phyloP scores from a whole-genome alignment of 2,888 invertebrate genomes.

The Ormyrus pomaceus region DNA sequence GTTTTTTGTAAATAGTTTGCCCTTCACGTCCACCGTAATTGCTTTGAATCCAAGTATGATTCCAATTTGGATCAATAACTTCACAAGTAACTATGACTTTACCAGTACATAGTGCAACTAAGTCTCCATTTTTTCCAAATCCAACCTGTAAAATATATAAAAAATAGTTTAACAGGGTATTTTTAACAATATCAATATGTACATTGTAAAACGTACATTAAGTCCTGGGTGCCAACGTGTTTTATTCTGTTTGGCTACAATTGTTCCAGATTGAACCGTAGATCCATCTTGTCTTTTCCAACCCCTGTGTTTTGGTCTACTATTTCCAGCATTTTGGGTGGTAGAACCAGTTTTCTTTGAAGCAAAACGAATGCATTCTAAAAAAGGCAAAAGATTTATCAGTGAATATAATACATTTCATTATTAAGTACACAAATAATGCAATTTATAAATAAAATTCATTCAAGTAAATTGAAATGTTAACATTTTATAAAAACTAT shows the following conservation, averaged over 20 bases:
- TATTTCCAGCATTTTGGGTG: slow-evolving; percentile 83
- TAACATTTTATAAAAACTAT: not conserved
- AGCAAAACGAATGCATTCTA: slow-evolving; percentile 77
- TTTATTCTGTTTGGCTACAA: slow-evolving; percentile 83
- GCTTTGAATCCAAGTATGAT: slow-evolving; percentile 84
- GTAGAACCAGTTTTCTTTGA: slow-evolving; percentile 83
- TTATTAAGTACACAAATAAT: too few relatives aligned
- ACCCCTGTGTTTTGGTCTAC: slow-evolving; percentile 86
- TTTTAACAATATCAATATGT: slow-evolving; percentile 20
- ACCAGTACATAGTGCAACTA: slow-evolving; percentile 89
- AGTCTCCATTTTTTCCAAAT: slow-evolving; percentile 85
- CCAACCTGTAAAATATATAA: slow-evolving; percentile 82
- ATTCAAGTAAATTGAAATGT: not conserved
- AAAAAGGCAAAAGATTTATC: not conserved
- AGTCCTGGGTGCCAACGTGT: slow-evolving; percentile 88
- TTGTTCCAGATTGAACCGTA: slow-evolving; percentile 81
- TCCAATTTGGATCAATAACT: slow-evolving; percentile 86
- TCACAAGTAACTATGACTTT: slow-evolving; percentile 90
- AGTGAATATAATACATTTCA: too few relatives aligned
- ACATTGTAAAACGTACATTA: slow-evolving; percentile 78
- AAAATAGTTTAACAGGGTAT: not conserved
- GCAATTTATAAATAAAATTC: too few relatives aligned
- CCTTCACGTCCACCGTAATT: slow-evolving; percentile 81
- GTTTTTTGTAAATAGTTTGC: slow-evolving; percentile 87
- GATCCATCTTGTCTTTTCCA: slow-evolving; percentile 86